Percentiles rank a stretch among this genome's conserved stretches.
These are phyloP conservation scores for Bembecia ichneumoniformis DNA, from an alignment of 2,888 invertebrate genomes.

Conservation along the genomic window DNA sequence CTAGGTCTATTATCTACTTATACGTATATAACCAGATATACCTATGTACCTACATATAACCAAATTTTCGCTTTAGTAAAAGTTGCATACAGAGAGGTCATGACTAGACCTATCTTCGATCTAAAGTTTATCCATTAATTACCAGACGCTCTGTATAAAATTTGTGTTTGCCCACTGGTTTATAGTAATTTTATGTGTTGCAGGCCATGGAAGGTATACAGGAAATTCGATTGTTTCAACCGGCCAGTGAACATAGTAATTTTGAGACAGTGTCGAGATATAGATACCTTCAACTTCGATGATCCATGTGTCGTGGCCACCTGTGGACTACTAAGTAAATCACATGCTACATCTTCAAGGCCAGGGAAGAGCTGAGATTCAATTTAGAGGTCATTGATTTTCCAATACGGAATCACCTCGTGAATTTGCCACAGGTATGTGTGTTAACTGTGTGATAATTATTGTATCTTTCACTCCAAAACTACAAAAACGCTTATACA, in stretches of 20 bases:
- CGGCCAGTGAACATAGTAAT: conserved; percentile 58
- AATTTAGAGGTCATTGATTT: conserved; percentile 94
- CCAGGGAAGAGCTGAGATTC: conserved; percentile 89
- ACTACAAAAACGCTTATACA: too few relatives aligned
- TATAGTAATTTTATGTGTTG: conserved; percentile 9
- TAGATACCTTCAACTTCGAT: conserved; percentile 89
- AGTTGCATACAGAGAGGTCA: too few relatives aligned
- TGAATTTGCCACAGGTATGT: conserved; percentile 79
- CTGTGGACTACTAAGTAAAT: conserved; percentile 93
- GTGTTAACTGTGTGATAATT: too few relatives aligned
- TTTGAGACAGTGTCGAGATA: conserved; percentile 84
- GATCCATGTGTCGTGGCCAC: conserved; percentile 88
- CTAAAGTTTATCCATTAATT: too few relatives aligned
- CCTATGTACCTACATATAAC: too few relatives aligned
- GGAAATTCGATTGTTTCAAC: conserved; percentile 82
- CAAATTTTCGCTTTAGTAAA: too few relatives aligned
- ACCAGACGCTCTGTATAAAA: too few relatives aligned
- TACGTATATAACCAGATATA: too few relatives aligned
- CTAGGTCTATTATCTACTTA: too few relatives aligned
- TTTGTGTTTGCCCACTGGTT: not conserved
- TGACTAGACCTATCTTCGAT: too few relatives aligned
- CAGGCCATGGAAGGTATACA: conserved; percentile 90
- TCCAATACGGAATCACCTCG: conserved; percentile 85
- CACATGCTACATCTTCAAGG: conserved; percentile 89
- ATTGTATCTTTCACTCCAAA: too few relatives aligned